Evolutionary conservation across 2,113 vertebrate genomes (phyloP), one percentile per base, ranked within the genome.

Genomic region (Mesoclemmys tuberculata): DNA sequence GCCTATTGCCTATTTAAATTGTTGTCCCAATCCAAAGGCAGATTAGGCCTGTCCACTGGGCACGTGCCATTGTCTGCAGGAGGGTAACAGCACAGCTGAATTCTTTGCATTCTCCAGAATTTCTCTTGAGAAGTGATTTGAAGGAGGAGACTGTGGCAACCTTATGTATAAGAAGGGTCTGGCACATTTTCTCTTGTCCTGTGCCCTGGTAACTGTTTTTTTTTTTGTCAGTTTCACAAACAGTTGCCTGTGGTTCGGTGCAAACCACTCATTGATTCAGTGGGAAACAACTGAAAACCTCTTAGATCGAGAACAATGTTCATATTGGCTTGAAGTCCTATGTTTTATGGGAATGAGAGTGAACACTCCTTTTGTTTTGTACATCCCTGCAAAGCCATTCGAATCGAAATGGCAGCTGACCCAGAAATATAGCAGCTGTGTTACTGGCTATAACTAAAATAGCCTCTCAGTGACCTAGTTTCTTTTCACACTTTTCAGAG

Each of bases 381-480:
- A 87, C 88, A 78, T 56, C 80, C 93, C 85, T 68, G n/a, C 68
- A 75, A 92, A 71, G 52, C 78, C 38, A 26, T 84, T 97, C n/a
- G 89, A 84, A 49, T 48, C 52, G 82, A 89, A 94, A 82, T 78
- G 93, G 92, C 90, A 93, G 71, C 87, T 96, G 96, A 97, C 93
- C 95, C 95, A 95, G 96, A 97, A 97, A 97, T 84, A 74, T 0
- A 0, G 91, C 94, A 92, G 94, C 94, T 97, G 95, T 91, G 44
- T 88, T 84, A 85, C 94, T 87, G 94, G 87, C 91, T 24, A 1
- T 19, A 52, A 27, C 94, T 85, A 82, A 80, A 92, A 56, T 74
- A 95, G 71, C 71, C 85, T 94, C 84, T 55, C 24, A 19, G 22
- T 96, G 97, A 95, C 95, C 95, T 85, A 96, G 85, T 96, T 97